Percentiles rank a stretch among this genome's conserved stretches.
Conservation (phyloP, 2,113 vertebrate genomes). For the Nycticorax nycticorax region DNA sequence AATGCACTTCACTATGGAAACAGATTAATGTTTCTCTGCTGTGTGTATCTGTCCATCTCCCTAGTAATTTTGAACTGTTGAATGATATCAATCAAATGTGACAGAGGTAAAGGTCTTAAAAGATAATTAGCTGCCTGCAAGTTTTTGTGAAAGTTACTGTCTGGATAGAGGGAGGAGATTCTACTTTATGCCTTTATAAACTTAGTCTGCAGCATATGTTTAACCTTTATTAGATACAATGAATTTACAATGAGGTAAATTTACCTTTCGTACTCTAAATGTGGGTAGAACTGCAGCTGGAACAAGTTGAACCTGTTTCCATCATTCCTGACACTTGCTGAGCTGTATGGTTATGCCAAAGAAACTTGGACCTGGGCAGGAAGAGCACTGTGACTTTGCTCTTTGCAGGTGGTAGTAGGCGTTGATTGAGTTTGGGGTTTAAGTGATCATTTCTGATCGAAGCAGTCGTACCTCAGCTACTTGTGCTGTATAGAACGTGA, state of each 20-base stretch:
- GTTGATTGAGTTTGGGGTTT: not conserved
- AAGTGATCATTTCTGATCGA: rapidly evolving
- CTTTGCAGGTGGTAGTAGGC: not conserved
- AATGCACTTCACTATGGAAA: conserved; percentile 44
- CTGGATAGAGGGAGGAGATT: not conserved
- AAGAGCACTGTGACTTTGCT: not conserved
- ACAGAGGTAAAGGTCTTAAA: conserved; percentile 2
- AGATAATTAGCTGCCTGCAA: not conserved
- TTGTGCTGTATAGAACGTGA: not conserved
- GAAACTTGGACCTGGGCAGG: not conserved
- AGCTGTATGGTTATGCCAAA: not conserved
- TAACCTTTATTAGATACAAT: not conserved
- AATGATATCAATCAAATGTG: not conserved
- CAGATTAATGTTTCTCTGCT: not conserved
- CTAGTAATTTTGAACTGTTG: not conserved
- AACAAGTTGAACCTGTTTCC: not conserved
- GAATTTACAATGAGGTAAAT: not conserved
- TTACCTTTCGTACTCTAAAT: not conserved
- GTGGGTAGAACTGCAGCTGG: not conserved
- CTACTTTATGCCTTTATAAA: not conserved
- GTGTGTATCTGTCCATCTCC: conserved; percentile 24
- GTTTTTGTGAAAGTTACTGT: not conserved
- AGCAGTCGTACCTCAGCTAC: not conserved
- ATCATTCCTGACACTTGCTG: not conserved
- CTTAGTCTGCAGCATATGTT: rapidly evolving